Conservation (phyloP, 2,113 vertebrate genomes). For the Toxotes chatareus region DNA sequence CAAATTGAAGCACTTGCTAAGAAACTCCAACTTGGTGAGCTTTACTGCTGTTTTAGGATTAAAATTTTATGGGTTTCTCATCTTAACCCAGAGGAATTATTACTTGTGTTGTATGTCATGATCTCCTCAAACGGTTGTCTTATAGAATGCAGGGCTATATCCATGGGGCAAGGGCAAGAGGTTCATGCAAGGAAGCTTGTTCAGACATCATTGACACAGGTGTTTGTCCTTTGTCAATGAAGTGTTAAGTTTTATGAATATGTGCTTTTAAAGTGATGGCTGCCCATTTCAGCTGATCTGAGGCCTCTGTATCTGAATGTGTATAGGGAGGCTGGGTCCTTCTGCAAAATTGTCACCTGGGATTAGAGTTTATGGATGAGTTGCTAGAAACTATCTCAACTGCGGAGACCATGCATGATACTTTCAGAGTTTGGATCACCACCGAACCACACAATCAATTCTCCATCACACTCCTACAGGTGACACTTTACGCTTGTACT, state of each 20-base stretch:
- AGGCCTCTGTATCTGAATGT: slow-evolving; percentile 2
- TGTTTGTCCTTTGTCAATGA: slow-evolving; percentile 60
- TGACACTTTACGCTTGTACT: slow-evolving; percentile 24
- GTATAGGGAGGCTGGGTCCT: slow-evolving; percentile 91
- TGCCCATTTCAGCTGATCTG: neutral
- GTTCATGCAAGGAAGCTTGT: slow-evolving; percentile 90
- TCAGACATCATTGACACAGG: slow-evolving; percentile 86
- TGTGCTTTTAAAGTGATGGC: neutral
- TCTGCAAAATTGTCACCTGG: slow-evolving; percentile 92
- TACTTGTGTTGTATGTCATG: neutral
- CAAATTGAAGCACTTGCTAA: slow-evolving; percentile 91
- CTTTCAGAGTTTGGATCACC: slow-evolving; percentile 91
- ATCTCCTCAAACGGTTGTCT: neutral
- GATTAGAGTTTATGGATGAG: slow-evolving; percentile 90
- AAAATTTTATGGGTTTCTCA: neutral
- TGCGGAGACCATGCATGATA: slow-evolving; percentile 81
- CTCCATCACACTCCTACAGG: slow-evolving; percentile 71
- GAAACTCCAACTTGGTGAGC: slow-evolving; percentile 84
- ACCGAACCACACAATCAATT: slow-evolving; percentile 86
- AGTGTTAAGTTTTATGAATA: neutral
- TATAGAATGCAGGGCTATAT: slow-evolving; percentile 67
- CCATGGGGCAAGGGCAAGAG: slow-evolving; percentile 93
- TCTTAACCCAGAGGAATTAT: neutral
- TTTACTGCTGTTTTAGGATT: neutral
- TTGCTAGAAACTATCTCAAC: slow-evolving; percentile 86